Percentiles rank a stretch among this genome's conserved stretches.
phyloP scores from a whole-genome alignment of 2,797 vertebrate genomes.

The Trichosurus vulpecula region DNA sequence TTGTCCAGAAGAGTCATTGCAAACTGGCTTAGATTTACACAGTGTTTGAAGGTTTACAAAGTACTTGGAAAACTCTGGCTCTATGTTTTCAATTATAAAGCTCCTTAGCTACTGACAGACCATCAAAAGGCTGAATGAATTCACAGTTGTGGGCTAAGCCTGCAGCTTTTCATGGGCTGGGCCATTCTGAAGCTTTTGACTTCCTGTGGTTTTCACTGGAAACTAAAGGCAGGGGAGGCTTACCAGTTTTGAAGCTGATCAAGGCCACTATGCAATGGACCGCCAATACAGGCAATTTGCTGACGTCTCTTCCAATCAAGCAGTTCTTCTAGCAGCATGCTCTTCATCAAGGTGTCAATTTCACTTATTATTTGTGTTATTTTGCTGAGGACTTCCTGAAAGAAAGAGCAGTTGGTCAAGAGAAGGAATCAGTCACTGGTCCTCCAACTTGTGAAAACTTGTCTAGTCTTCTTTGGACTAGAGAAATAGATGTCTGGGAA shows the following conservation, averaged over 20 bases:
- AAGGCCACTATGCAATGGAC: conserved; percentile 92
- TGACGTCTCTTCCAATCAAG: conserved; percentile 95
- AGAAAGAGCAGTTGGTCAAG: not conserved
- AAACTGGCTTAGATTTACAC: not conserved
- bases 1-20: not conserved
- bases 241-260: conserved; percentile 98
- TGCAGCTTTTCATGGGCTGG: conserved; percentile 27
- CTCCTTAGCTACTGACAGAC: conserved; percentile 42
- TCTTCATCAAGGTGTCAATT: conserved; percentile 90
- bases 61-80: not conserved
- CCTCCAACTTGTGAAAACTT: not conserved
- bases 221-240: conserved; percentile 62
- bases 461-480: not conserved
- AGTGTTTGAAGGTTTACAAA: not conserved
- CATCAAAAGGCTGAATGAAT: conserved; percentile 48
- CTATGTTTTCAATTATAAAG: conserved; percentile 21
- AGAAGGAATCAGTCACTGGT: not conserved
- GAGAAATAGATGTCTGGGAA: not conserved
- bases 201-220: conserved; percentile 84
- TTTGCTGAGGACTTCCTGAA: conserved; percentile 93
- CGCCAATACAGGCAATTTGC: conserved; percentile 95
- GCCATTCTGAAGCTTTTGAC: conserved; percentile 53
- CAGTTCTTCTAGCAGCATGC: conserved; percentile 92
- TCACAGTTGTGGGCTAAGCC: conserved; percentile 51
- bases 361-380: conserved; percentile 93